These are phyloP conservation scores for Acrocephalus kingi DNA, from an alignment of 2,113 vertebrate genomes.

Conservation along the genomic window DNA sequence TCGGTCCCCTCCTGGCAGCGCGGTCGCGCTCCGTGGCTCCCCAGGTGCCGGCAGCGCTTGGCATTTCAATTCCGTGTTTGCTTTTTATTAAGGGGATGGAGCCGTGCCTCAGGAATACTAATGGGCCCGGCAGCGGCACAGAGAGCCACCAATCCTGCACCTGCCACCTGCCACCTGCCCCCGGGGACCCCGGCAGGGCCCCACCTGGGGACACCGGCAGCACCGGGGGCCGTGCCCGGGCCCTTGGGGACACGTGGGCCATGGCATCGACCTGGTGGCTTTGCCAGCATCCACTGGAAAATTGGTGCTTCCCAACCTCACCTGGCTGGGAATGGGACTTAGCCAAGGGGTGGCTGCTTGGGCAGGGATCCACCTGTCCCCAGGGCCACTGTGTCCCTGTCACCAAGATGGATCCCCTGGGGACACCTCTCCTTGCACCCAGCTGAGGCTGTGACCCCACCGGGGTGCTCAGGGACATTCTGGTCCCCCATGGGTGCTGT, in stretches of 20 bases:
- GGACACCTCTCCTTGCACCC: background rate
- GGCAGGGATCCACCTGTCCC: background rate
- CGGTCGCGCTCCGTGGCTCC: background rate
- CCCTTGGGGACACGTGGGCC: accelerated
- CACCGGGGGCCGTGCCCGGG: accelerated
- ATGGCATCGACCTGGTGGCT: slow-evolving; percentile 28
- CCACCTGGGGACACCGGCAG: accelerated
- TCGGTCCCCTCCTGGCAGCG: background rate
- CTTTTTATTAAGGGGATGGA: slow-evolving; percentile 55
- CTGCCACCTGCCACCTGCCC: slow-evolving; percentile 26
- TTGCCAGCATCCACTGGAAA: slow-evolving; percentile 58
- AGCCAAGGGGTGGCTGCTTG: background rate
- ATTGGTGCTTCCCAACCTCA: slow-evolving; percentile 44
- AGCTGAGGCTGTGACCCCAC: accelerated
- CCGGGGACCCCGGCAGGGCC: accelerated
- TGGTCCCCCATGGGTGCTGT: background rate
- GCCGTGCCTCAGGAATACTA: slow-evolving; percentile 62
- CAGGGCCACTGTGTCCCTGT: accelerated
- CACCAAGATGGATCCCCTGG: background rate
- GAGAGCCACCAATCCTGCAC: slow-evolving; percentile 38
- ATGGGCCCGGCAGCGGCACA: slow-evolving; percentile 3
- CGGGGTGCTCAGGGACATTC: accelerated
- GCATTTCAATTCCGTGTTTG: slow-evolving; percentile 65
- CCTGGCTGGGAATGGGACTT: background rate
- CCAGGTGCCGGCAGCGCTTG: slow-evolving; percentile 31